Percentiles rank a stretch among this genome's conserved stretches.
phyloP scores from a whole-genome alignment of 1,140 invertebrate species.

The Caligus rogercresseyi region DNA sequence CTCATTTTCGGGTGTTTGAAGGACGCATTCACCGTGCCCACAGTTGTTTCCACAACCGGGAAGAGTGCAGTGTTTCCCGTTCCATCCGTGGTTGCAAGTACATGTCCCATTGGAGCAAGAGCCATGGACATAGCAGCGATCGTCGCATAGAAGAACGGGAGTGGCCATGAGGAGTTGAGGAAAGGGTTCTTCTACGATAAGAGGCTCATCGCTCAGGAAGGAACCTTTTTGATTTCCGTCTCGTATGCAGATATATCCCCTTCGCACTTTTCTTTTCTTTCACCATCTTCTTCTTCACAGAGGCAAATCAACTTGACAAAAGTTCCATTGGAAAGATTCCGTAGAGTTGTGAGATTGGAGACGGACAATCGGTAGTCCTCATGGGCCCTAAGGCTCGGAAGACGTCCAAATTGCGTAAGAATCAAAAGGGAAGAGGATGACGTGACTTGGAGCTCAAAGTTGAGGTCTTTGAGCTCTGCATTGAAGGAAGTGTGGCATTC shows the following conservation, averaged over 20 bases:
- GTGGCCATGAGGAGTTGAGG: not conserved
- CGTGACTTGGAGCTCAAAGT: not conserved
- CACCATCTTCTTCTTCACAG: not conserved
- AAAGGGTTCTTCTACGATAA: not conserved
- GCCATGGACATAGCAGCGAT: slow-evolving; percentile 73
- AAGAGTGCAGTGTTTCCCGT: slow-evolving; percentile 84
- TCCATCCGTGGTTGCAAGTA: slow-evolving; percentile 91
- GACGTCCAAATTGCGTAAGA: not conserved
- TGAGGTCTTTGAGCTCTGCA: not conserved
- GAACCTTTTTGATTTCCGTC: not conserved
- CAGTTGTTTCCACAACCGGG: slow-evolving; percentile 77
- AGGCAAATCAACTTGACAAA: not conserved
- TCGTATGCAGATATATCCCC: not conserved
- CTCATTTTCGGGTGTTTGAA: slow-evolving; percentile 37
- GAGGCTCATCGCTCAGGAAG: not conserved
- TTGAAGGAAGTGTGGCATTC: not conserved
- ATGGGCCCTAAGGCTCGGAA: not conserved
- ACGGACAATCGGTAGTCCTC: not conserved
- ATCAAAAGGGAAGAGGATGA: not conserved
- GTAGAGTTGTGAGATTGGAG: not conserved
- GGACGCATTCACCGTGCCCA: not conserved
- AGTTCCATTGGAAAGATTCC: not conserved
- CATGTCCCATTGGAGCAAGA: slow-evolving; percentile 94
- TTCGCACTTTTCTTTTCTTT: too few species aligned
- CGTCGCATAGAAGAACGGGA: not conserved